Conservation (phyloP, 2,113 vertebrate genomes). For the Prionailurus viverrinus region DNA sequence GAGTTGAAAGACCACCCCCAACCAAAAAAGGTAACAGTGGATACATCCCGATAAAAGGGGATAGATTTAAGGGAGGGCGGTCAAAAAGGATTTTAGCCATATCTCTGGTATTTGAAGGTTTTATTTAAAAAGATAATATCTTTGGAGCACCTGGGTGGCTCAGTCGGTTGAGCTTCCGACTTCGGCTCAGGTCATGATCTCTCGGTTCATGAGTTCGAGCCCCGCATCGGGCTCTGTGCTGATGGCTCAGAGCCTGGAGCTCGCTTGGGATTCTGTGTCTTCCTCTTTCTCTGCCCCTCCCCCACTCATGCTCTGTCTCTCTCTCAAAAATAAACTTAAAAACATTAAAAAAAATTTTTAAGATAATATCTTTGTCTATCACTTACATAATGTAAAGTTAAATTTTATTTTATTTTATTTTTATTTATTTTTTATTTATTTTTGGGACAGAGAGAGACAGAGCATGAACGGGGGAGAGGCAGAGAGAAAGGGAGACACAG, state of each 20-base stretch:
- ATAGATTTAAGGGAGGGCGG: background rate
- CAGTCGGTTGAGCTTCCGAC: background rate
- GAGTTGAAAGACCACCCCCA: background rate
- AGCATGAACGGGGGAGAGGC: too few relatives aligned
- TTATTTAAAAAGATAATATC: background rate
- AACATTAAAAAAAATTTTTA: background rate
- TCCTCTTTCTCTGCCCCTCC: background rate
- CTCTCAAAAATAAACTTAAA: background rate
- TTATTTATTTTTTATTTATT: too few relatives aligned
- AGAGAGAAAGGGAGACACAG: too few relatives aligned
- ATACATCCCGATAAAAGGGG: background rate
- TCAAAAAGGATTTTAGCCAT: background rate
- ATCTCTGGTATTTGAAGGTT: background rate
- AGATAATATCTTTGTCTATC: background rate
- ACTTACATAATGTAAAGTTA: background rate
- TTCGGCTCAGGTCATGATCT: background rate
- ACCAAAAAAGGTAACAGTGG: background rate
- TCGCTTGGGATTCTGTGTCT: background rate
- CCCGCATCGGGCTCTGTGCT: background rate
- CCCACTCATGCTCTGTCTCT: background rate
- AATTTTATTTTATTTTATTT: background rate
- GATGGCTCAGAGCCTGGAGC: background rate
- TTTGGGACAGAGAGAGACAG: too few relatives aligned
- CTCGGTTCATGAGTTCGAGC: background rate
- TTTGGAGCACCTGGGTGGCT: background rate